These are phyloP conservation scores for Cossypha caffra DNA, from an alignment of 2,797 vertebrate genomes.

Conservation along the genomic window DNA sequence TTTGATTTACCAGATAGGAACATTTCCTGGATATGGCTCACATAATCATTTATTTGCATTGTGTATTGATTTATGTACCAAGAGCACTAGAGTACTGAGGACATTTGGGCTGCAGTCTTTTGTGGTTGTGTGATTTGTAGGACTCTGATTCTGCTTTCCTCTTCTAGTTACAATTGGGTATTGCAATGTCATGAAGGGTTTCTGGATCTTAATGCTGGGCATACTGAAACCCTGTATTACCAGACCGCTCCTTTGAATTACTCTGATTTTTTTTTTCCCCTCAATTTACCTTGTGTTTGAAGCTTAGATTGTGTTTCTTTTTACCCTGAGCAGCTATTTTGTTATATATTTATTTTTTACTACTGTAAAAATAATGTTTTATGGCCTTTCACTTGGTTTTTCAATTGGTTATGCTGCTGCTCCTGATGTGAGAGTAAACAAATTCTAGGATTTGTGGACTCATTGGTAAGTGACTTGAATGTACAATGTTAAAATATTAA, in stretches of 20 bases:
- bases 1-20: background rate
- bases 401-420: background rate
- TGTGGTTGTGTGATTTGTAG: background rate
- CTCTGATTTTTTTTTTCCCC: background rate
- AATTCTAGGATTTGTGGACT: background rate
- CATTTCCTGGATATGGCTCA: background rate
- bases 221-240: background rate
- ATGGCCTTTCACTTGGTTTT: background rate
- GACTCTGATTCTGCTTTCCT: background rate
- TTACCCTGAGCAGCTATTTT: background rate
- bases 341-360: background rate
- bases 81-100: background rate
- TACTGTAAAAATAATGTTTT: background rate
- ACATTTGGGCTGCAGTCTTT: background rate
- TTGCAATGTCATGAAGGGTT: background rate
- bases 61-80: background rate
- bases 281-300: background rate
- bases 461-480: background rate
- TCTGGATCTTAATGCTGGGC: background rate
- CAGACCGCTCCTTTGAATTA: background rate
- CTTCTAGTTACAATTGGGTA: background rate
- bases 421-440: background rate
- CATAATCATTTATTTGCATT: background rate
- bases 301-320: rapidly evolving
- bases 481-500: background rate